Conservation (phyloP, 2,113 vertebrate species). For the Catagonus wagneri region DNA sequence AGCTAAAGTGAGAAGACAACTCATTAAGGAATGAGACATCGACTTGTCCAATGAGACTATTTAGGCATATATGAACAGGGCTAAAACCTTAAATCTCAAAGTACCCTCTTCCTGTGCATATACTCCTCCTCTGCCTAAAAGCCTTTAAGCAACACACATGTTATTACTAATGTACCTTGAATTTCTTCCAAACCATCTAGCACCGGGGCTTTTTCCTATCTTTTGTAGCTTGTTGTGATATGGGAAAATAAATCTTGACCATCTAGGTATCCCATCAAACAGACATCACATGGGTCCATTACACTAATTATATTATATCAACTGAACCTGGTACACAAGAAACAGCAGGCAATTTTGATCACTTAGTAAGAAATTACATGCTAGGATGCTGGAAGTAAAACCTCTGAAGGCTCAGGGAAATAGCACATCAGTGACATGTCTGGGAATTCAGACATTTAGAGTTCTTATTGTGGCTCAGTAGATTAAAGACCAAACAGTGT, state of each 20-base stretch:
- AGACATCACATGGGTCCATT: not conserved
- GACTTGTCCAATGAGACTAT: not conserved
- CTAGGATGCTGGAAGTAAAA: not conserved
- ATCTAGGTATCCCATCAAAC: not conserved
- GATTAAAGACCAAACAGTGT: too few relatives aligned
- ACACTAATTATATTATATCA: not conserved
- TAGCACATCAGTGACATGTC: not conserved
- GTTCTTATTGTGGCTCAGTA: too few relatives aligned
- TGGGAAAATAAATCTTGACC: not conserved
- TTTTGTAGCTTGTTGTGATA: not conserved
- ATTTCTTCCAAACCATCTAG: not conserved
- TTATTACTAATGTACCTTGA: too few relatives aligned
- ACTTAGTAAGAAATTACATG: not conserved
- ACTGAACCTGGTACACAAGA: not conserved
- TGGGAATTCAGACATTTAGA: not conserved
- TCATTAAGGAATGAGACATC: not conserved
- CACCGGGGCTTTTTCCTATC: not conserved
- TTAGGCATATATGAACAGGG: not conserved
- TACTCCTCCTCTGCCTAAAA: not conserved
- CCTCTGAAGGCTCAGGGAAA: not conserved
- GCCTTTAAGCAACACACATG: too few relatives aligned
- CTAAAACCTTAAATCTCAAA: not conserved
- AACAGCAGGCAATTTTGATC: not conserved
- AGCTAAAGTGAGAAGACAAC: not conserved
- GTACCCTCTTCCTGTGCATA: not conserved